These are phyloP conservation scores for Mythimna lalbum DNA, from an alignment of 2,888 invertebrate genomes.

Conservation along the genomic window DNA sequence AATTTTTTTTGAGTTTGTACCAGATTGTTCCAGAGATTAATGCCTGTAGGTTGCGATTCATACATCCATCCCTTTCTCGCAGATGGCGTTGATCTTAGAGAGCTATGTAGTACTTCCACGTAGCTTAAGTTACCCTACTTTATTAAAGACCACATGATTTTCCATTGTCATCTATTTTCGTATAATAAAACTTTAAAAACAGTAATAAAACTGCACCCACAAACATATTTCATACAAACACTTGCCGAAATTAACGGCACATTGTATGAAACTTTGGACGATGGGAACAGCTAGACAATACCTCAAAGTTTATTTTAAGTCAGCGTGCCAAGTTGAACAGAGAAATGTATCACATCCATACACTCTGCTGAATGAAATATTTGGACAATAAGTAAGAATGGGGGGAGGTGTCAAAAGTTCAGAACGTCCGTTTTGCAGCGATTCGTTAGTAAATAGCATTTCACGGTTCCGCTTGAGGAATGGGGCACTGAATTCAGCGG, in stretches of 20 bases:
- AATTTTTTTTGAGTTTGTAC: too few species aligned
- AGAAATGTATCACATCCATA: constrained; percentile 66
- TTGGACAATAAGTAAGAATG: constrained; percentile 66
- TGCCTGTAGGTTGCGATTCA: too few species aligned
- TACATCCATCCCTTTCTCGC: too few species aligned
- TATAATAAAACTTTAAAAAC: neutral
- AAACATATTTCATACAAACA: constrained; percentile 52
- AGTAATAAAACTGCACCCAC: constrained; percentile 8
- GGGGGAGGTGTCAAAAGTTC: constrained; percentile 62
- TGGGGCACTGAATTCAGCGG: constrained; percentile 43
- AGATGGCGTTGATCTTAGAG: too few species aligned
- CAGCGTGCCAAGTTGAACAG: constrained; percentile 60
- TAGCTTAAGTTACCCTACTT: too few species aligned
- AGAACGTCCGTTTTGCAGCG: constrained; percentile 52
- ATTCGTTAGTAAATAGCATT: constrained; percentile 67
- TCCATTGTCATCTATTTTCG: too few species aligned
- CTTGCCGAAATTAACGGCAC: constrained; percentile 57
- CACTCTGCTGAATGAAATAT: constrained; percentile 68
- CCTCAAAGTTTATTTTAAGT: constrained; percentile 64
- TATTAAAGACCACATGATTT: too few species aligned
- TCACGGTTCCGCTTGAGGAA: constrained; percentile 47
- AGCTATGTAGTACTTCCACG: too few species aligned
- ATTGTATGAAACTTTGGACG: constrained; percentile 55
- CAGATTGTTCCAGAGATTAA: too few species aligned
- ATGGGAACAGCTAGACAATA: constrained; percentile 53